Evolutionary conservation across 2,888 invertebrate genomes (phyloP), one percentile per base, ranked within the genome.

Genomic region (Monochamus alternatus): DNA sequence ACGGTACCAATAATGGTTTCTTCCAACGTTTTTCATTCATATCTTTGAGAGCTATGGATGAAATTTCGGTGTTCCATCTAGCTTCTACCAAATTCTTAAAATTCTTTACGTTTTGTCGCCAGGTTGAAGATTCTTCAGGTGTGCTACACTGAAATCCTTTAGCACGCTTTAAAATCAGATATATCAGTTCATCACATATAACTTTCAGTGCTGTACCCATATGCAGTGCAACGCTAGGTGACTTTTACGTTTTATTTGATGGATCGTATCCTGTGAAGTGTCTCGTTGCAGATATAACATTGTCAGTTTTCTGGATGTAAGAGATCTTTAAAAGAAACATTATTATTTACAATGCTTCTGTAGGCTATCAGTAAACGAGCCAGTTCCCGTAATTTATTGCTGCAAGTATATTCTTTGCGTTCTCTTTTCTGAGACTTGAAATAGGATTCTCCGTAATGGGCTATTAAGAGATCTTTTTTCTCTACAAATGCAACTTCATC

Each of bases 151-250:
- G 31, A 74, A 79, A 78, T 10, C 78, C 76, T 62, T 63, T 72
- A 44, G 58, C 65, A 3, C 62, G 65, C 62, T 62, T 67, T 52
- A 65, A 65, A 5, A 65, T 65, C 10, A 65, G 47, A 8, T 65
- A 51, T 51, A 47, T 65, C 12, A 65, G 12, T 65, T 65, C 65
- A 0, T 65, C 65, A 65, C 51, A 65, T 1, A 65, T 65, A 4
- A 65, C 2, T 10, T 65, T 65, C 55, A 59, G 74, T 14, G 75
- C 78, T 14, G 79, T 82, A 3, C 82, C 81, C 52, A 80, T 73
- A 73, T 82, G 81, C 78, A 83, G 78, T 1, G 81, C 83, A 4
- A 84, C 63, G 64, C 84, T 83, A 2, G 67, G 55, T n/a, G 59
- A 8, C 47, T 73, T 76, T 68, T 76, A 80, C 5, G 62, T 78